Percentiles rank a stretch among this genome's conserved stretches.
These are phyloP conservation scores for Notolabrus celidotus DNA, from an alignment of 2,797 vertebrate species.

Conservation along the genomic window DNA sequence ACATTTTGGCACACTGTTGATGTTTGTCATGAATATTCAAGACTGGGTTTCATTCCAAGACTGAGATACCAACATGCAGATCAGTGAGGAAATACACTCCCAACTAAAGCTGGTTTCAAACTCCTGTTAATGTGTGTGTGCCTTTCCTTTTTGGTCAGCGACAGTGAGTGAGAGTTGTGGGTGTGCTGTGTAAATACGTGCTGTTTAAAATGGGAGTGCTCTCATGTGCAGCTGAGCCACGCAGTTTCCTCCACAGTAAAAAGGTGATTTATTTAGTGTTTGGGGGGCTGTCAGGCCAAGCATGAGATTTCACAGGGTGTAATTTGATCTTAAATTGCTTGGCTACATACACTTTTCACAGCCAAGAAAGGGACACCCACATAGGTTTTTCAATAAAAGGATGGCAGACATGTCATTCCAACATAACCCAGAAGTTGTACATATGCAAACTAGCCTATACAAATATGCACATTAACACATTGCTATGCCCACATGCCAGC, in stretches of 20 bases:
- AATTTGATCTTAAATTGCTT: conserved; percentile 75
- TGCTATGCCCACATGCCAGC: conserved; percentile 30
- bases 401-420: conserved; percentile 45
- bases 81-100: conserved; percentile 30
- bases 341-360: conserved; percentile 57
- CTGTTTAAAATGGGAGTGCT: conserved; percentile 65
- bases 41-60: conserved; percentile 46
- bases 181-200: conserved; percentile 59
- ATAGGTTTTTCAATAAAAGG: conserved; percentile 46
- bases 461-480: conserved; percentile 45
- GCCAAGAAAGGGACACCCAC: conserved; percentile 49
- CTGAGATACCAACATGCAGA: conserved; percentile 48
- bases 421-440: conserved; percentile 40
- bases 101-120: conserved; percentile 45
- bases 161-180: conserved; percentile 34
- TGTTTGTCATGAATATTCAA: conserved; percentile 73
- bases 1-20: conserved; percentile 51
- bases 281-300: conserved; percentile 57
- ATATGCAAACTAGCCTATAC: conserved; percentile 36
- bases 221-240: conserved; percentile 59
- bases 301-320: conserved; percentile 58
- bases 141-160: conserved; percentile 41
- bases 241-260: conserved; percentile 63
- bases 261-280: conserved; percentile 76
- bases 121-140: conserved; percentile 35